phyloP scores from a whole-genome alignment of 2,888 invertebrate genomes.

The Zonitis immaculata region DNA sequence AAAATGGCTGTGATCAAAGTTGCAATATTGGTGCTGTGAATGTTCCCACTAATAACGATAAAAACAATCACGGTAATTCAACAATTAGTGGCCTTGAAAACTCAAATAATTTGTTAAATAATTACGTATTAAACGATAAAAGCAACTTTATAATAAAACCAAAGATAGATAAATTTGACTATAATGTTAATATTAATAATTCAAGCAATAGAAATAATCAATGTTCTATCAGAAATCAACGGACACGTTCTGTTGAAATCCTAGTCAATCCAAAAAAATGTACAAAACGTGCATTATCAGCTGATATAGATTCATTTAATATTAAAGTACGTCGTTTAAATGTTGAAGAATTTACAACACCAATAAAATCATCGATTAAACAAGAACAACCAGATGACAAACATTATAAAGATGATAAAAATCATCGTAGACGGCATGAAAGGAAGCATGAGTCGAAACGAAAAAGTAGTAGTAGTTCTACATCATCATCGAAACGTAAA shows the following conservation, averaged over 20 bases:
- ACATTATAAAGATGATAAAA: constrained; percentile 26
- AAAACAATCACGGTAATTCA: constrained; percentile 24
- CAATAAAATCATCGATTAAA: constrained; percentile 7
- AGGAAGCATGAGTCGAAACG: constrained; percentile 25
- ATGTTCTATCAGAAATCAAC: constrained; percentile 33
- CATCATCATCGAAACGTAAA: constrained; percentile 11
- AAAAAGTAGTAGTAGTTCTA: constrained; percentile 20
- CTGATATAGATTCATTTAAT: constrained; percentile 29
- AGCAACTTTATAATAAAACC: constrained; percentile 25
- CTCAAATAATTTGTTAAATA: constrained; percentile 20
- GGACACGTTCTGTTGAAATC: constrained; percentile 40
- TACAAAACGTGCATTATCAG: constrained; percentile 39
- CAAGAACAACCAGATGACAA: constrained; percentile 17
- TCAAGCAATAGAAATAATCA: not conserved
- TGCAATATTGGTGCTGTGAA: constrained; percentile 33
- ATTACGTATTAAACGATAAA: constrained; percentile 12
- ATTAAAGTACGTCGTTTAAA: constrained; percentile 33
- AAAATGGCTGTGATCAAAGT: constrained; percentile 35
- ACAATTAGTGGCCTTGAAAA: constrained; percentile 30
- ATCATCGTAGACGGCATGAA: constrained; percentile 21
- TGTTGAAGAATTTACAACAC: constrained; percentile 27
- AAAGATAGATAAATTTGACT: constrained; percentile 19
- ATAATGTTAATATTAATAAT: too few relatives aligned
- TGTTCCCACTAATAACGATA: constrained; percentile 19
- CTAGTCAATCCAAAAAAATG: constrained; percentile 28